phyloP scores from a whole-genome alignment of 2,113 vertebrate species.

The Odocoileus hemionus region DNA sequence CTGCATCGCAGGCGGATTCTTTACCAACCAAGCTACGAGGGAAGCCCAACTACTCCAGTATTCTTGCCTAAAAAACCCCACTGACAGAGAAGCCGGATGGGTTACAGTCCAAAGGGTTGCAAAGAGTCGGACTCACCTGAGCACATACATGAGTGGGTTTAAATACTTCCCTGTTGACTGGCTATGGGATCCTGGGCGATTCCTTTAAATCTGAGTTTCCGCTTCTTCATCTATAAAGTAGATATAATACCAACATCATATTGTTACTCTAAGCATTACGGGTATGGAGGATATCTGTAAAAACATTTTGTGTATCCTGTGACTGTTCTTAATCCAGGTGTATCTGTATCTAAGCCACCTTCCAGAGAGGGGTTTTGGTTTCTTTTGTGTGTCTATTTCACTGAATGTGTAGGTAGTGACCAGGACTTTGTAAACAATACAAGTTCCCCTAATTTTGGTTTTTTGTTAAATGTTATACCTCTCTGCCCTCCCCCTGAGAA shows the following conservation, averaged over 20 bases:
- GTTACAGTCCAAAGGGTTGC: neutral
- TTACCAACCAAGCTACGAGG: neutral
- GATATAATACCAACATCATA: neutral
- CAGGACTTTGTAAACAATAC: neutral
- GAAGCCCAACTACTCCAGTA: neutral
- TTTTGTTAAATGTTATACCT: neutral
- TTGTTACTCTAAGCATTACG: neutral
- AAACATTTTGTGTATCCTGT: neutral
- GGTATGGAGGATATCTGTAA: neutral
- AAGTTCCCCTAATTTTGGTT: constrained; percentile 5
- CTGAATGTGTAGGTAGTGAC: neutral
- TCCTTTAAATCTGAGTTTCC: neutral
- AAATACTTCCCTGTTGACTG: neutral
- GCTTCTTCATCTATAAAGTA: neutral
- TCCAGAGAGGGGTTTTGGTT: neutral
- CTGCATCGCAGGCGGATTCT: neutral
- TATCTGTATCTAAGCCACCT: neutral
- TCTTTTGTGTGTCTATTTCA: neutral
- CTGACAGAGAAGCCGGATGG: neutral
- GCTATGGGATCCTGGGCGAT: neutral
- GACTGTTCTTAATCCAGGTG: neutral
- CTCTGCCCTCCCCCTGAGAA: neutral
- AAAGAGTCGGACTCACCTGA: neutral
- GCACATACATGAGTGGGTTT: neutral
- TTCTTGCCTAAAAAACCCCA: neutral